A percentile compares a stretch with the other conserved stretches of the same genome.
Conservation (phyloP, 2,888 invertebrate species). For the Holacanthella duospinosa region DNA sequence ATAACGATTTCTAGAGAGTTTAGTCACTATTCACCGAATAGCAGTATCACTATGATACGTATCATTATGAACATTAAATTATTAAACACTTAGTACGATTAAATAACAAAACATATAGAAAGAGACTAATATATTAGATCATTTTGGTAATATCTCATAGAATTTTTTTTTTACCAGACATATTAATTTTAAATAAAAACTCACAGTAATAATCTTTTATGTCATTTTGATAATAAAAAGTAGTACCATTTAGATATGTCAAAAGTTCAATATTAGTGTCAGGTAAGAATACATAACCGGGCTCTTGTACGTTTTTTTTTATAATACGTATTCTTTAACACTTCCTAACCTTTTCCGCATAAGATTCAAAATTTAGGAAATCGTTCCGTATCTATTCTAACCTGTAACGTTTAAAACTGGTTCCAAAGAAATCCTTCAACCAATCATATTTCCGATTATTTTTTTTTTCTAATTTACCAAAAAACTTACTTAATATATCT, state of each 20-base stretch:
- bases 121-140: neutral
- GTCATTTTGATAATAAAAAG: neutral
- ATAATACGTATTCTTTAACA: neutral
- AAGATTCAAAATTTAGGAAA: neutral
- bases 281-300: too few species aligned
- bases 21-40: too few species aligned
- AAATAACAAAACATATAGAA: conserved; percentile 6
- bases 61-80: neutral
- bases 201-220: neutral
- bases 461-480: too few species aligned
- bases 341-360: neutral
- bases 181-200: neutral
- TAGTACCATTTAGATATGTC: conserved; percentile 6
- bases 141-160: neutral
- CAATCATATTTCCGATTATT: too few species aligned
- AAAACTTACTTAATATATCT: too few species aligned
- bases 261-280: neutral
- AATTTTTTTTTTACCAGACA: neutral
- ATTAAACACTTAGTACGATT: neutral
- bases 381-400: neutral
- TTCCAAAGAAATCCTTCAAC: neutral
- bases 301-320: too few species aligned
- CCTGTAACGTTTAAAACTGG: neutral
- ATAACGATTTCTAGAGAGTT: neutral
- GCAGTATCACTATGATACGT: too few species aligned